Evolutionary conservation across 2,888 invertebrate genomes (phyloP).

Genomic region (Acanthococcus lagerstroemiae): DNA sequence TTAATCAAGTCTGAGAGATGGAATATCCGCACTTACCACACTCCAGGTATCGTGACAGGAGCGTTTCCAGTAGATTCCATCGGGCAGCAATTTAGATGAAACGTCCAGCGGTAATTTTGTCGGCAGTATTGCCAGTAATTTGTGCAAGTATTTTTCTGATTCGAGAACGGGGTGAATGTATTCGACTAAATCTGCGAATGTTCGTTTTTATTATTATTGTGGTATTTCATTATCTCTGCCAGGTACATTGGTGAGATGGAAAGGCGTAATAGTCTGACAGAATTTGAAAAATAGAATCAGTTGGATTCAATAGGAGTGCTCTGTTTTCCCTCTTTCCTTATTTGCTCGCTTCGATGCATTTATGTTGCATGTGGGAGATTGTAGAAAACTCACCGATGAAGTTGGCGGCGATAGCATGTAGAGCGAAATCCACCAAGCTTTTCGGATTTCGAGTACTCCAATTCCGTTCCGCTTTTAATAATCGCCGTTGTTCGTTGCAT

Average conservation of each 20-base stretch:
- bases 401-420: conserved; percentile 4
- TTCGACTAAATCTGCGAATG: not conserved
- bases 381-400: not conserved
- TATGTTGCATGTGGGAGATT: not conserved
- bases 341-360: not conserved
- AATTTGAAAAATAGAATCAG: no score
- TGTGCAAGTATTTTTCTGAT: conserved; percentile 2
- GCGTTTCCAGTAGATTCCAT: conserved; percentile 28
- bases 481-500: conserved; percentile 3
- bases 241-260: no score
- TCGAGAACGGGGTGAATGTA: conserved; percentile 1
- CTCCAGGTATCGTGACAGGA: conserved; percentile 18
- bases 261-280: no score
- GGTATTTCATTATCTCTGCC: no score
- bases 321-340: no score
- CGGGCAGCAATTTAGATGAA: conserved; percentile 15
- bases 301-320: no score
- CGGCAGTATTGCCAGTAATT: conserved; percentile 14
- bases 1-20: no score
- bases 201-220: no score
- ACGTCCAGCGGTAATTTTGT: conserved; percentile 21
- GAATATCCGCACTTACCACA: no score
- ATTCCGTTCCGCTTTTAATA: conserved; percentile 12
- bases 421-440: not conserved
- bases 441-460: conserved; percentile 1